These are phyloP conservation scores for Ictalurus punctatus DNA, from an alignment of 2,113 vertebrate genomes.

Conservation along the genomic window DNA sequence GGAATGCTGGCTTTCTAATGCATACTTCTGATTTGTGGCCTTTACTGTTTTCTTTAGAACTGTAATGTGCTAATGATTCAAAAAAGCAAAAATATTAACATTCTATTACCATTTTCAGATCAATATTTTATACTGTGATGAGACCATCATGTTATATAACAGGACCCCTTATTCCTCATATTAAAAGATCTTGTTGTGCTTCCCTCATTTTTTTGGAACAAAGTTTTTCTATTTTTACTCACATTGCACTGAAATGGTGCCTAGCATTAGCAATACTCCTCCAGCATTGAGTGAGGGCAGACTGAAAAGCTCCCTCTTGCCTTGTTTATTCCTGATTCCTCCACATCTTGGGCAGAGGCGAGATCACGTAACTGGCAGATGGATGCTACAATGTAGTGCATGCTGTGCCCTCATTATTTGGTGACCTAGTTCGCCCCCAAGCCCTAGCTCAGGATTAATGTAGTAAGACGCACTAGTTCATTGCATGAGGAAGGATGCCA, in stretches of 20 bases:
- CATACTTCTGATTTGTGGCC: background rate
- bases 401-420: slow-evolving; percentile 65
- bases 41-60: background rate
- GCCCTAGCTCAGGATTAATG: slow-evolving; percentile 57
- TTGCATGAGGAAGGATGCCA: slow-evolving; percentile 24
- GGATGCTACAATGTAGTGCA: slow-evolving; percentile 60
- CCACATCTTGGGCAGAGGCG: slow-evolving; percentile 27
- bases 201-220: background rate
- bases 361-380: slow-evolving; percentile 58
- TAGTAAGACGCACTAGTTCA: slow-evolving; percentile 41
- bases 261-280: slow-evolving; percentile 31
- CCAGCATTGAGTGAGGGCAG: slow-evolving; percentile 19
- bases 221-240: background rate
- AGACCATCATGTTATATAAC: background rate
- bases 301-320: slow-evolving; percentile 29
- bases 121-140: background rate
- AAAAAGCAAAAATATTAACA: background rate
- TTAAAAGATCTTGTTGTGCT: slow-evolving; percentile 5
- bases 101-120: background rate
- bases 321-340: slow-evolving; percentile 41
- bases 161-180: background rate
- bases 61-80: background rate
- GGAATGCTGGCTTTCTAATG: slow-evolving; percentile 9
- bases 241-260: background rate
- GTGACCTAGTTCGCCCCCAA: slow-evolving; percentile 65